phyloP scores from a whole-genome alignment of 2,113 vertebrate species.

The Syngnathus typhle region DNA sequence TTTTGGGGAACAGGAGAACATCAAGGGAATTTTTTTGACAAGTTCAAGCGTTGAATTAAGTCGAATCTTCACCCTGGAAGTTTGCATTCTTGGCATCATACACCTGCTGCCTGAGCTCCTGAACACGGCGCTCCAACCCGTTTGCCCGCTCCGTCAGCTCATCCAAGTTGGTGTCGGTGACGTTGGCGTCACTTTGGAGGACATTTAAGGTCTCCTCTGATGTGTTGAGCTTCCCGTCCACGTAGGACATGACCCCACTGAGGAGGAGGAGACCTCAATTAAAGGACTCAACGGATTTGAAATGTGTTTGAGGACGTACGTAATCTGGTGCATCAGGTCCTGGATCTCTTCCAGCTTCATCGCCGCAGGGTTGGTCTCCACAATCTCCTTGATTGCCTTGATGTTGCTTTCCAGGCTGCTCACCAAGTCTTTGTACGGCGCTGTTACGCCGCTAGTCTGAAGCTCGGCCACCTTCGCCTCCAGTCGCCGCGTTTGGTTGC shows the following conservation, averaged over 20 bases:
- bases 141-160: constrained; percentile 70
- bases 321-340: constrained; percentile 79
- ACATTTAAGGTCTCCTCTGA: constrained; percentile 67
- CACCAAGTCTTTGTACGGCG: constrained; percentile 79
- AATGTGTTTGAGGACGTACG: constrained; percentile 67
- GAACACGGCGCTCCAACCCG: constrained; percentile 67
- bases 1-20: not conserved
- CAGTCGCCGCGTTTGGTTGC: constrained; percentile 79
- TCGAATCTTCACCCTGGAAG: constrained; percentile 74
- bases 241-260: constrained; percentile 77
- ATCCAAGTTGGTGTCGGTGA: constrained; percentile 61
- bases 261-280: not conserved
- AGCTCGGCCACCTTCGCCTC: constrained; percentile 77
- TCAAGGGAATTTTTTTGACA: not conserved
- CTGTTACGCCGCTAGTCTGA: constrained; percentile 77
- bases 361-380: constrained; percentile 77
- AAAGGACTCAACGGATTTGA: not conserved
- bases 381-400: constrained; percentile 75
- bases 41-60: not conserved
- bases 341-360: constrained; percentile 78
- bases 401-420: constrained; percentile 75
- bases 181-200: constrained; percentile 66
- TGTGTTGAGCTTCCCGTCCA: constrained; percentile 75
- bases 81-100: constrained; percentile 88
- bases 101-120: constrained; percentile 77